These are phyloP conservation scores for Tiliacea aurago DNA, from an alignment of 2,888 invertebrate genomes.

Conservation along the genomic window DNA sequence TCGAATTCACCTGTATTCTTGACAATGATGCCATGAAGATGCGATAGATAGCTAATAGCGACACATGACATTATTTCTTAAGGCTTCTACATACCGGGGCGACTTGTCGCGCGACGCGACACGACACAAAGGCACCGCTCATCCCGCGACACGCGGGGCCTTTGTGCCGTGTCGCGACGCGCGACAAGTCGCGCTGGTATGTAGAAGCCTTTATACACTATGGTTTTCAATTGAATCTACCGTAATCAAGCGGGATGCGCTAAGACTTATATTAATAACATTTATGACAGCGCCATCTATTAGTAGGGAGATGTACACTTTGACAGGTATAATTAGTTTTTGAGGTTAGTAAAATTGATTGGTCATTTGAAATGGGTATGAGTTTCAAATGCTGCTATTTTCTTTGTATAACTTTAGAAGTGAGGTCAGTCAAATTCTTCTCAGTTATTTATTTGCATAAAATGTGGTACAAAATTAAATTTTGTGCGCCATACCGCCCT, in stretches of 20 bases:
- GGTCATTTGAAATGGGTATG: neutral
- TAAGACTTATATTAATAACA: too few relatives aligned
- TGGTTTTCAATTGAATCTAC: constrained; percentile 10
- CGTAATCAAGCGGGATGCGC: too few relatives aligned
- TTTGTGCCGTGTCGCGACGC: too few relatives aligned
- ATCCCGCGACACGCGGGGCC: too few relatives aligned
- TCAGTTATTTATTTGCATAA: constrained; percentile 34
- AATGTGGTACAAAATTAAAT: constrained; percentile 27
- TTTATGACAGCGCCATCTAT: constrained; percentile 43
- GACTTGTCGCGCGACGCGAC: too few relatives aligned
- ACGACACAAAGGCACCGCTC: too few relatives aligned
- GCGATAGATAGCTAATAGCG: neutral
- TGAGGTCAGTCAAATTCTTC: neutral
- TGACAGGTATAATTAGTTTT: neutral
- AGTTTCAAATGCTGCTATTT: neutral
- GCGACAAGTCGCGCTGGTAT: too few relatives aligned
- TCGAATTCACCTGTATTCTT: neutral
- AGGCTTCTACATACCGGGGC: too few relatives aligned
- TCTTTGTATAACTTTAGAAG: neutral
- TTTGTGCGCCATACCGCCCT: constrained; percentile 3
- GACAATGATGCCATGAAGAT: constrained; percentile 24
- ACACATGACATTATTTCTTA: constrained; percentile 19
- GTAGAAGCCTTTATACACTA: too few relatives aligned
- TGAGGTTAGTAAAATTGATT: neutral
- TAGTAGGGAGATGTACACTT: neutral